Percentiles rank a stretch among this genome's conserved stretches.
Evolutionary conservation across 2,888 invertebrate genomes (phyloP).

Genomic region (Dicyrtoma fusca): DNA sequence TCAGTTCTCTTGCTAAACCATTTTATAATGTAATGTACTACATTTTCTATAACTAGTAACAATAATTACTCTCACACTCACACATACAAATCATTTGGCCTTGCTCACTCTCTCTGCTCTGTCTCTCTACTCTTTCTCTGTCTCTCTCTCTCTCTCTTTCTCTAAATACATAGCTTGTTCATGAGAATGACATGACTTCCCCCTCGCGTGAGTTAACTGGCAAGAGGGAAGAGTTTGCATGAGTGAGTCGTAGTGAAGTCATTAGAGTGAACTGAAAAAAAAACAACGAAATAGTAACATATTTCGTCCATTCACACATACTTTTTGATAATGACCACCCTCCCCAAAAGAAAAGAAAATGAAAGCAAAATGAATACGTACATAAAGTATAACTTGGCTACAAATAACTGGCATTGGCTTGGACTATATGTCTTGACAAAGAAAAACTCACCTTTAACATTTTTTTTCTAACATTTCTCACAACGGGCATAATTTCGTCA

Average conservation of each 20-base stretch:
- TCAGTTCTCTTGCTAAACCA: background rate
- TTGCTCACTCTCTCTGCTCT: conserved; percentile 38
- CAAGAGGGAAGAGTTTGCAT: no score
- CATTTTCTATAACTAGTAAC: background rate
- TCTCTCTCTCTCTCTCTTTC: conserved; percentile 35
- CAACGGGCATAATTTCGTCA: conserved; percentile 38
- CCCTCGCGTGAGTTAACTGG: background rate
- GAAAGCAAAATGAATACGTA: no score
- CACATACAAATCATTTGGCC: conserved; percentile 21
- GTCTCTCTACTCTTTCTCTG: conserved; percentile 34
- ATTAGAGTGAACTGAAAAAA: no score
- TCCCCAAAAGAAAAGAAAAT: no score
- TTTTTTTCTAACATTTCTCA: conserved; percentile 11
- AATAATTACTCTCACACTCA: background rate
- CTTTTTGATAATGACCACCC: no score
- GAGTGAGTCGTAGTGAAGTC: no score
- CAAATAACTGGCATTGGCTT: background rate
- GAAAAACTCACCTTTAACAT: background rate
- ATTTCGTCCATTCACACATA: no score
- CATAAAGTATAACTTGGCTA: no score
- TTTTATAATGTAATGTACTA: no score
- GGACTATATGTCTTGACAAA: background rate
- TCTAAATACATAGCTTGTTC: background rate
- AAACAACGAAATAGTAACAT: no score
- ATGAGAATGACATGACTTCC: conserved; percentile 1